These are phyloP conservation scores for Apocrypta bakeri DNA, from an alignment of 1,140 invertebrate genomes.

Conservation along the genomic window DNA sequence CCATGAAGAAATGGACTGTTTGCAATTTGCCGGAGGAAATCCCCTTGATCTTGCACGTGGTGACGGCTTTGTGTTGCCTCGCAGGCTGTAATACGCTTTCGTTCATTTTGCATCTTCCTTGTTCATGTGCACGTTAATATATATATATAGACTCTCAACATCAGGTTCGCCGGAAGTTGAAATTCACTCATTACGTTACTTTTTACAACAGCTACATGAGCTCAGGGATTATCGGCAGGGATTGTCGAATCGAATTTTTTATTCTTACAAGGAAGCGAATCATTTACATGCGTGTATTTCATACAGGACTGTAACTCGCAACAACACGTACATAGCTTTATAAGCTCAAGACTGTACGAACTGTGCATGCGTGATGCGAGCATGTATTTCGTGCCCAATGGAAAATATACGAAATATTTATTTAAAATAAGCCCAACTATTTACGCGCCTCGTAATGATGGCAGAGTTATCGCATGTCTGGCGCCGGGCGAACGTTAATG, in stretches of 20 bases:
- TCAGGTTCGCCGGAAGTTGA: background rate
- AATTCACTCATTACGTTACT: background rate
- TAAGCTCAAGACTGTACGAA: too few relatives aligned
- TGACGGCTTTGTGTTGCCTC: background rate
- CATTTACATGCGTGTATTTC: too few relatives aligned
- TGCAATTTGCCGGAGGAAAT: slow-evolving; percentile 6
- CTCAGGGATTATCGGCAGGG: background rate
- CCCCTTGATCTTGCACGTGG: slow-evolving; percentile 23
- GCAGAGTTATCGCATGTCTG: too few relatives aligned
- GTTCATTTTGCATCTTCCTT: background rate
- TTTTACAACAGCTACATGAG: too few relatives aligned
- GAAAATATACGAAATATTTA: background rate
- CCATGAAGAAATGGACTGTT: slow-evolving; percentile 30
- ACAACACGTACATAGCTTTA: background rate
- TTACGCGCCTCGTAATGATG: background rate
- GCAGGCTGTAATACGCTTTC: background rate
- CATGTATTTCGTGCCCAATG: background rate
- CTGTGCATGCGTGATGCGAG: background rate
- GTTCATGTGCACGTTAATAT: background rate
- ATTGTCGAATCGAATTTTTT: background rate
- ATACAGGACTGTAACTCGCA: background rate
- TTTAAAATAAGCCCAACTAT: background rate
- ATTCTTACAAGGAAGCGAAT: too few relatives aligned
- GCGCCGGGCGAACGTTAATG: background rate
- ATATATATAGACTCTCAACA: too few relatives aligned